Evolutionary conservation across 2,113 vertebrate genomes (phyloP), one percentile per base, ranked within the genome.

Genomic region (Sakesphorus luctuosus): DNA sequence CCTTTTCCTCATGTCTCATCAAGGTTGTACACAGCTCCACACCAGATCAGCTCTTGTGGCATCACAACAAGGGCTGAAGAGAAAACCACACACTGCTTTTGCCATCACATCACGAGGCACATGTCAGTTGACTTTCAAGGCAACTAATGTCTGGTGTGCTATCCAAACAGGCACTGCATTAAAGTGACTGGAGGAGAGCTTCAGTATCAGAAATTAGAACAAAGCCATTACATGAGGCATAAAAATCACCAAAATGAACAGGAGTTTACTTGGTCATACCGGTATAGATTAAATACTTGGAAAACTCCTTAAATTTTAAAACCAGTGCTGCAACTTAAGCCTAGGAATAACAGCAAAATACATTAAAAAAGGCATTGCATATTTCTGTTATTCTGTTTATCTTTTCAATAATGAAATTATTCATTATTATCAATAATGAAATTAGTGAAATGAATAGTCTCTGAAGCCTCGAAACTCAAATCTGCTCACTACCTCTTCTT

Each of bases 401-500:
- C 73, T 89, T 89, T n/a, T 38, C 23, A 21, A 29, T 46, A 87
- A 40, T 21, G 50, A 87, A 47, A 68, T 92, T 43, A 90, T 47
- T 55, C 24, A 47, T 76, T 49, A 76, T 93, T 71, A 43, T 63
- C 35, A 36, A 28, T 71, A 91, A 53, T 18, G 61, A 86, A n/a
- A 71, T 88, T 43, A 59, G n/a, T 59, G n/a, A 50, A 76, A 49
- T 55, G 1, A 90, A 31, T 43, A 49, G 33, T 50, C 44, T 46
- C 47, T 72, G 71, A 85, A 72, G 62, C 53, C 36, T 81, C 50
- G 82, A 76, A 87, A 85, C 71, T 85, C 66, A 72, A 26, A 88
- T 84, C 90, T 67, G 52, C 49, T 81, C 84, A 75, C 77, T 86
- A 17, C 73, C 56, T 71, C 81, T 89, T 94, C 56, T 89, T n/a